These are phyloP conservation scores for Psittacula echo DNA, from an alignment of 2,797 vertebrate genomes.

Conservation along the genomic window DNA sequence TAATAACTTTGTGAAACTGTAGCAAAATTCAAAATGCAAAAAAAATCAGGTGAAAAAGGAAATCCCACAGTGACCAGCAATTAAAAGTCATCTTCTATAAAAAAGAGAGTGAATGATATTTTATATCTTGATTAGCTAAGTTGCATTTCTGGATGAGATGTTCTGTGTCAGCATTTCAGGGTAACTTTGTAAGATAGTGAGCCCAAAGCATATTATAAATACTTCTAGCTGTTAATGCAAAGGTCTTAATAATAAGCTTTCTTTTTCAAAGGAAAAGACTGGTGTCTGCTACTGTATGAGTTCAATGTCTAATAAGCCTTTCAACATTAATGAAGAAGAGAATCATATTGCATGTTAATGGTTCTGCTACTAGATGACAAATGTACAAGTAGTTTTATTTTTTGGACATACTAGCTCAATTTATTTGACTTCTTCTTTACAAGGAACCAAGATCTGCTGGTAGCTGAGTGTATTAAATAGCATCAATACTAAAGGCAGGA, in stretches of 20 bases:
- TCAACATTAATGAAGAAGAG: neutral
- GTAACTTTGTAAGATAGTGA: neutral
- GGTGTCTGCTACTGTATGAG: neutral
- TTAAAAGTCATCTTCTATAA: neutral
- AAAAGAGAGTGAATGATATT: neutral
- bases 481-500: neutral
- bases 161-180: neutral
- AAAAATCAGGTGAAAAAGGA: neutral
- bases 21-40: neutral
- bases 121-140: neutral
- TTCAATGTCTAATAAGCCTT: conserved; percentile 9
- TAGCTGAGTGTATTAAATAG: neutral
- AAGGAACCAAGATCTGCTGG: neutral
- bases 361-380: conserved; percentile 16
- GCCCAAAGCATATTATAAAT: neutral
- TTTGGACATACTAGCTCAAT: neutral
- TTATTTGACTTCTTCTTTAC: neutral
- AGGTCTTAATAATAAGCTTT: neutral
- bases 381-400: neutral
- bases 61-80: neutral
- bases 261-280: neutral
- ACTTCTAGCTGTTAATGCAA: neutral
- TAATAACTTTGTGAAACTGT: neutral
- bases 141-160: neutral
- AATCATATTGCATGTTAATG: neutral